Evolutionary conservation across 2,113 vertebrate genomes (phyloP).

Genomic region (Peromyscus polionotus): DNA sequence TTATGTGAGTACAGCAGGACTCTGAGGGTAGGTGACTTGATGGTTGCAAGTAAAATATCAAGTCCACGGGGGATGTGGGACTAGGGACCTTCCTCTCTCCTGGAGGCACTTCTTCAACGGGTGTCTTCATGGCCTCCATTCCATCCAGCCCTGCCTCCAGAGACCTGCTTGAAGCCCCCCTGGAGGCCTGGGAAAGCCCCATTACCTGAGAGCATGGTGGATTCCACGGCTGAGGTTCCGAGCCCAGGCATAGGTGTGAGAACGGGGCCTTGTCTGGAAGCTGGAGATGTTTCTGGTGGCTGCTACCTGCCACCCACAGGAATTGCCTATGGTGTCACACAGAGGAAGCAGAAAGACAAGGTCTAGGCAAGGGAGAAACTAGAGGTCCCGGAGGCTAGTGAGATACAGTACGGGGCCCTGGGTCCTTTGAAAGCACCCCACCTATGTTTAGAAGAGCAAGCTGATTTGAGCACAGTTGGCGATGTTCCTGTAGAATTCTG

Average conservation of each 20-base stretch:
- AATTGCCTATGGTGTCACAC: not conserved
- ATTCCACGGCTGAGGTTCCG: not conserved
- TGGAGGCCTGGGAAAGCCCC: not conserved
- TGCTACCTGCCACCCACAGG: not conserved
- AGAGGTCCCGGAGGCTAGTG: not conserved
- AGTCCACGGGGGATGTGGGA: not conserved
- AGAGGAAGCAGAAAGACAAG: not conserved
- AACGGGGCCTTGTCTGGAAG: not conserved
- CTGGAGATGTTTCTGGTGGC: not conserved
- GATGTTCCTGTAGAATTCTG: accelerated
- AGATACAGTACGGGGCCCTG: not conserved
- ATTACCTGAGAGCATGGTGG: accelerated
- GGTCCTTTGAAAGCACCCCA: not conserved
- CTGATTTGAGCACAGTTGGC: not conserved
- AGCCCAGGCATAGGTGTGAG: not conserved
- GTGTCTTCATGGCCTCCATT: not conserved
- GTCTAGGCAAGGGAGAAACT: not conserved
- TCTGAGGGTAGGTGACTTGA: not conserved
- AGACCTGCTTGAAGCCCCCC: not conserved
- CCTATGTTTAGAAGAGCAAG: not conserved
- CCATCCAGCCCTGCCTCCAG: not conserved
- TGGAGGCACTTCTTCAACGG: too few species aligned
- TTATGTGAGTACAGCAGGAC: too few species aligned
- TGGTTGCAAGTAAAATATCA: not conserved
- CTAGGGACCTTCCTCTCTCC: not conserved